Percentiles rank a stretch among this genome's conserved stretches.
phyloP scores from a whole-genome alignment of 2,888 invertebrate species.

The Trilocha varians region DNA sequence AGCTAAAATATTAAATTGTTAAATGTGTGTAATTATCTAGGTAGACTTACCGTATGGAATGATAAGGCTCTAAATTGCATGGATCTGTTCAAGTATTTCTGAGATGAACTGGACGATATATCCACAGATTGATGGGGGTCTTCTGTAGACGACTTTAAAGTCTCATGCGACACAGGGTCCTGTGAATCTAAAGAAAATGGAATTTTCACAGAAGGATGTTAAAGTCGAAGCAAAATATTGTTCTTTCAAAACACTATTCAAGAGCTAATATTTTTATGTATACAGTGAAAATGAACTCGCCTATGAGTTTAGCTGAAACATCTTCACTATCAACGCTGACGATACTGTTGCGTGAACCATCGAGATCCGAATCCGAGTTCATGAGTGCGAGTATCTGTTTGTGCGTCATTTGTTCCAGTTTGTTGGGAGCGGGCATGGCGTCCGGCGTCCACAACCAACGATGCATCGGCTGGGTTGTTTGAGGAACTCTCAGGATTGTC shows the following conservation, averaged over 20 bases:
- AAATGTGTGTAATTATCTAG: too few relatives aligned
- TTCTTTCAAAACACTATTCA: too few relatives aligned
- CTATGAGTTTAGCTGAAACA: constrained; percentile 29
- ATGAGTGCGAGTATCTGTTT: constrained; percentile 52
- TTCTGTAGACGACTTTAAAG: background rate
- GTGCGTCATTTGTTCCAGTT: background rate
- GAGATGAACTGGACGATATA: background rate
- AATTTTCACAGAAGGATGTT: too few relatives aligned
- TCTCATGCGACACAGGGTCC: background rate
- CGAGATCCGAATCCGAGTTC: constrained; percentile 79
- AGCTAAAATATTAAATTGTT: too few relatives aligned
- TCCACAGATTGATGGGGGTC: background rate
- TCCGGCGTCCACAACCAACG: background rate
- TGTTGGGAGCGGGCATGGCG: background rate
- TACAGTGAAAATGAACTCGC: too few relatives aligned
- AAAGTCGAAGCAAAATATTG: too few relatives aligned
- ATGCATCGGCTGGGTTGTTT: constrained; percentile 54
- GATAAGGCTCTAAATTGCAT: background rate
- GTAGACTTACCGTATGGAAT: background rate
- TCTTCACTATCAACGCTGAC: too few relatives aligned
- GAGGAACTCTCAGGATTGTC: constrained; percentile 87
- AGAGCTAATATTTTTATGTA: too few relatives aligned
- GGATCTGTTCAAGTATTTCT: background rate
- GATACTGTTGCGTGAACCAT: too few relatives aligned
- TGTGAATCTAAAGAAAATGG: background rate